These are phyloP conservation scores for Chaenocephalus aceratus DNA, from an alignment of 2,113 vertebrate genomes.

Conservation along the genomic window DNA sequence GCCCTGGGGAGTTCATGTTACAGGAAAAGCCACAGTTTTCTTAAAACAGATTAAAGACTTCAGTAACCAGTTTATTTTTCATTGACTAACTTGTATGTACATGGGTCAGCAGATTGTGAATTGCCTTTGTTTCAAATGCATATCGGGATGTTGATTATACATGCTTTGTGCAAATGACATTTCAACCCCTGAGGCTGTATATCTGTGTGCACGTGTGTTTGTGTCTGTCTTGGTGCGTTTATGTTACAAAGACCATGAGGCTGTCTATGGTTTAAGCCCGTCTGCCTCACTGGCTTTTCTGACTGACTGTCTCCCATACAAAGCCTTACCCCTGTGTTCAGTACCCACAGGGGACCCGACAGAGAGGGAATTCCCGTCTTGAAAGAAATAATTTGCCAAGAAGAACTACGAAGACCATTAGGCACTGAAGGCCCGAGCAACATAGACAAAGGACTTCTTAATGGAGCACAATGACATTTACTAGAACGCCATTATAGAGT, in stretches of 20 bases:
- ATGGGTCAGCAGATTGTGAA: slow-evolving; percentile 2
- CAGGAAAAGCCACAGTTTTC: slow-evolving; percentile 28
- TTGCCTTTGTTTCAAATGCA: slow-evolving; percentile 17
- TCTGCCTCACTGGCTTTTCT: slow-evolving; percentile 22
- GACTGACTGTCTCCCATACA: slow-evolving; percentile 40
- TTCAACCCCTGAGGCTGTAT: slow-evolving; percentile 16
- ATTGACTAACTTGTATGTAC: slow-evolving; percentile 18
- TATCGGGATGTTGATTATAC: not conserved
- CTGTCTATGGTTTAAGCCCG: slow-evolving; percentile 40
- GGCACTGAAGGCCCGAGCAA: slow-evolving; percentile 42
- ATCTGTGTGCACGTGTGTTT: slow-evolving; percentile 3
- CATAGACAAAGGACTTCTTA: slow-evolving; percentile 62
- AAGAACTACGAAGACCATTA: slow-evolving; percentile 58
- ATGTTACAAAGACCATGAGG: slow-evolving; percentile 24
- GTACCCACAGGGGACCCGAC: slow-evolving; percentile 12
- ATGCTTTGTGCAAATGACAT: slow-evolving; percentile 36
- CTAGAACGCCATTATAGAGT: slow-evolving; percentile 36
- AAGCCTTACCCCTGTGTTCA: slow-evolving; percentile 41
- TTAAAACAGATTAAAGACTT: slow-evolving; percentile 16
- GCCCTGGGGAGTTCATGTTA: slow-evolving; percentile 42
- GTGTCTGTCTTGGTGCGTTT: slow-evolving; percentile 14
- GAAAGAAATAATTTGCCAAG: slow-evolving; percentile 55
- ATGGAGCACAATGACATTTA: slow-evolving; percentile 65
- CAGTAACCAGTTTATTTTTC: slow-evolving; percentile 25
- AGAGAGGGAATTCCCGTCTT: slow-evolving; percentile 50